Percentiles rank a stretch among this genome's conserved stretches.
Evolutionary conservation across 2,113 vertebrate genomes (phyloP).

Genomic region (Asarcornis scutulata): DNA sequence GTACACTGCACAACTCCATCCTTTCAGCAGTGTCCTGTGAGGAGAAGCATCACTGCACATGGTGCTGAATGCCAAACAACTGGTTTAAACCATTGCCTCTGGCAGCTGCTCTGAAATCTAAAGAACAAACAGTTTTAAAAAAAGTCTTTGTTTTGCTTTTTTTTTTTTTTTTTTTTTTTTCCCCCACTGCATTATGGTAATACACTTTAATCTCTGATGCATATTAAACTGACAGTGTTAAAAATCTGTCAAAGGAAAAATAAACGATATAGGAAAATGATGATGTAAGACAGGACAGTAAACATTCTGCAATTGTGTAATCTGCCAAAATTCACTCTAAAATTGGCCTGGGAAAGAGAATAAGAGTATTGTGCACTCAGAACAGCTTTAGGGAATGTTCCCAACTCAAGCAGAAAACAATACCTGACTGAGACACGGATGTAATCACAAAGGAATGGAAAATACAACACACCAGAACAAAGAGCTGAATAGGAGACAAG

Average conservation of each 20-base stretch:
- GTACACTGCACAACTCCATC: background rate
- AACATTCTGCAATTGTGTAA: slow-evolving; percentile 20
- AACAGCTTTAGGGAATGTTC: slow-evolving; percentile 48
- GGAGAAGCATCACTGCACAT: background rate
- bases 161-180: background rate
- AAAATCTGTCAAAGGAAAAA: slow-evolving; percentile 57
- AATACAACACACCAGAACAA: slow-evolving; percentile 46
- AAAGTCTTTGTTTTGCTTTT: background rate
- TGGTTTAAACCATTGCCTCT: background rate
- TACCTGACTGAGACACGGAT: slow-evolving; percentile 20
- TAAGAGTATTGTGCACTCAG: background rate
- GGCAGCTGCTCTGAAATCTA: slow-evolving; percentile 23
- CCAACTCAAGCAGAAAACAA: slow-evolving; percentile 56
- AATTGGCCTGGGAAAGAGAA: slow-evolving; percentile 44
- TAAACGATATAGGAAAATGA: slow-evolving; percentile 59
- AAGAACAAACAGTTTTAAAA: background rate
- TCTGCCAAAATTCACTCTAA: slow-evolving; percentile 40
- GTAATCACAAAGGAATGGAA: background rate
- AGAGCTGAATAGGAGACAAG: slow-evolving; percentile 16
- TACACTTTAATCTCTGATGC: slow-evolving; percentile 33
- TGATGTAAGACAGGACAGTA: slow-evolving; percentile 44
- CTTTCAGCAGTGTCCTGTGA: background rate
- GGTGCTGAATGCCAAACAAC: slow-evolving; percentile 29
- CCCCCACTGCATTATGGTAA: slow-evolving; percentile 33
- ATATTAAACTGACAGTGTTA: slow-evolving; percentile 37